phyloP scores from a whole-genome alignment of 2,888 invertebrate species.

The Tinea semifulvella region DNA sequence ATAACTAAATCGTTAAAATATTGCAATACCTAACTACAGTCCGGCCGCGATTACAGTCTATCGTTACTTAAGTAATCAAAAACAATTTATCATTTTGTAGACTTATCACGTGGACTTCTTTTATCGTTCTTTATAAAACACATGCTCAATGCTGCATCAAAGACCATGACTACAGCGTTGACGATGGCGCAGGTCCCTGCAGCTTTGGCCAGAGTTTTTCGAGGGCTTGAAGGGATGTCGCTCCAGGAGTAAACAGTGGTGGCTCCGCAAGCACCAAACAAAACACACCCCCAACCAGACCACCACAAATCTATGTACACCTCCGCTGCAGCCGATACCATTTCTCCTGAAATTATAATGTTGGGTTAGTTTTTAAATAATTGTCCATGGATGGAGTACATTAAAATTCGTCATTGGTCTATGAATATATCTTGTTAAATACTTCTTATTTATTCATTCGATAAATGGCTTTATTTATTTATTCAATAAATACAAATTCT shows the following conservation, averaged over 20 bases:
- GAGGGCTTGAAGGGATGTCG: conserved; percentile 31
- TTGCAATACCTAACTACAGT: no score
- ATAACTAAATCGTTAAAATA: no score
- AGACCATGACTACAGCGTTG: conserved; percentile 15
- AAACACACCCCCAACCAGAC: conserved; percentile 40
- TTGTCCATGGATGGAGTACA: no score
- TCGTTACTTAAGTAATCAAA: no score
- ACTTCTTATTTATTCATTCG: no score
- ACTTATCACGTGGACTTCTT: no score
- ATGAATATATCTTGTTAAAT: no score
- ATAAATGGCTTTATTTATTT: no score
- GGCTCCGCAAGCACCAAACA: conserved; percentile 43
- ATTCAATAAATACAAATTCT: no score
- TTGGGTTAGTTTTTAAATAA: not conserved
- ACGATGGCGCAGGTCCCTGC: conserved; percentile 41
- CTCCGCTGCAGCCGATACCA: conserved; percentile 49
- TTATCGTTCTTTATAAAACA: not conserved
- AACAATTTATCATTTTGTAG: no score
- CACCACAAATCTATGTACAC: conserved; percentile 57
- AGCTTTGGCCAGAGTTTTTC: conserved; percentile 34
- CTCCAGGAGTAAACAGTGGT: conserved; percentile 43
- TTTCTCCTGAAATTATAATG: conserved; percentile 33
- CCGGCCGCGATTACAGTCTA: no score
- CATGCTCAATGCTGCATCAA: not conserved
- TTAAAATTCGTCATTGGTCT: no score